Evolutionary conservation across 1,140 invertebrate genomes (phyloP).

Genomic region (Zaprionus camerounensis): DNA sequence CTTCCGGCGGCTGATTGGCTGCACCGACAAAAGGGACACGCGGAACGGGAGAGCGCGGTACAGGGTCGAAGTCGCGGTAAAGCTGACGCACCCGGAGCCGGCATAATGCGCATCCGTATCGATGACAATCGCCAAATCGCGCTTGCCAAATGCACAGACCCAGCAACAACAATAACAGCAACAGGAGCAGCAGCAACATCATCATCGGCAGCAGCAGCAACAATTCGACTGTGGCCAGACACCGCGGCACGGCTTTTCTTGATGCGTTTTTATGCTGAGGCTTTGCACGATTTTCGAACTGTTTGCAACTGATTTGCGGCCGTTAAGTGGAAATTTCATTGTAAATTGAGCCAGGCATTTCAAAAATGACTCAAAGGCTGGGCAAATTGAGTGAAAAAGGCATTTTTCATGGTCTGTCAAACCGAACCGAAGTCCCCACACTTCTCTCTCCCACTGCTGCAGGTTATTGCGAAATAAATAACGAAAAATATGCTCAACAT

Average conservation of each 20-base stretch:
- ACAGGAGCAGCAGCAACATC: conserved; percentile 27
- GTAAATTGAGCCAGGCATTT: conserved; percentile 62
- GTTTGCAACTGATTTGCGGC: conserved; percentile 62
- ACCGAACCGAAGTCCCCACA: background rate
- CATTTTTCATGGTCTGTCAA: conserved; percentile 46
- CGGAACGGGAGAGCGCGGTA: background rate
- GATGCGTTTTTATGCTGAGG: conserved; percentile 73
- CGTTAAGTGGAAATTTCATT: conserved; percentile 70
- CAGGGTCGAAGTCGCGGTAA: conserved; percentile 2
- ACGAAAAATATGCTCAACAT: conserved; percentile 16
- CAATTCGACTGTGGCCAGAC: conserved; percentile 37
- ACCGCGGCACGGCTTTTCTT: conserved; percentile 43
- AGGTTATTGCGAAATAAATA: conserved; percentile 16
- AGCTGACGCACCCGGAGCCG: conserved; percentile 34
- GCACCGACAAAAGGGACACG: conserved; percentile 29
- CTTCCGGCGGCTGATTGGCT: conserved; percentile 78
- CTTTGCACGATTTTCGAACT: conserved; percentile 22
- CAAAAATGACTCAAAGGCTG: conserved; percentile 64
- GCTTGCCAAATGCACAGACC: conserved; percentile 65
- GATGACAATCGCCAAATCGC: conserved; percentile 56
- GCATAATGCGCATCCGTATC: conserved; percentile 77
- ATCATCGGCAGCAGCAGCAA: conserved; percentile 22
- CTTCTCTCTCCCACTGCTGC: background rate
- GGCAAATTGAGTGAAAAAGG: conserved; percentile 55
- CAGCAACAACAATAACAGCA: conserved; percentile 34